Conservation (phyloP, 1,140 invertebrate species). For the Brachionus asplanchnoidis region DNA sequence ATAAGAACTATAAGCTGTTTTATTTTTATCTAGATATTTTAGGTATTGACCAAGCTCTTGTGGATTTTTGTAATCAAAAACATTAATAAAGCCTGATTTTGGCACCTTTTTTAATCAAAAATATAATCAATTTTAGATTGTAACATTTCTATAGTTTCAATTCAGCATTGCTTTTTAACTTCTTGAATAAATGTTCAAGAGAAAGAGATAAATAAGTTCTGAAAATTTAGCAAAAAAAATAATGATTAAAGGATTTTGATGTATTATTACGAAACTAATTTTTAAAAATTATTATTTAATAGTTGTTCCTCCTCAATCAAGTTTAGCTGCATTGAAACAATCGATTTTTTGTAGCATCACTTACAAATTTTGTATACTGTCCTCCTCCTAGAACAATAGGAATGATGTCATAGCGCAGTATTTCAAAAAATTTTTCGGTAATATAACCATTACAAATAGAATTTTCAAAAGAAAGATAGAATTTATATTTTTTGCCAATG, state of each 20-base stretch:
- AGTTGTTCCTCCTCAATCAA: too few species aligned
- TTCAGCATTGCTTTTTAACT: too few species aligned
- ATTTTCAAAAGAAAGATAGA: conserved; percentile 28
- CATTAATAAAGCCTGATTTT: conserved; percentile 38
- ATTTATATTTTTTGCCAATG: neutral
- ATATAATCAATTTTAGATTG: neutral
- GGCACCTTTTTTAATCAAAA: conserved; percentile 19
- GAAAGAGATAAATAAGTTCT: too few species aligned
- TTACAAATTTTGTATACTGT: neutral
- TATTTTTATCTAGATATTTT: conserved; percentile 37
- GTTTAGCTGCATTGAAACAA: too few species aligned
- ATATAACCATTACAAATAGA: neutral
- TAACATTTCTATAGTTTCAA: too few species aligned
- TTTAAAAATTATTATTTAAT: neutral
- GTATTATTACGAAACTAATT: too few species aligned
- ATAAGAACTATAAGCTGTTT: too few species aligned
- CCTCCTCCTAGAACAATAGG: conserved; percentile 7
- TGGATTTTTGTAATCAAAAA: conserved; percentile 34
- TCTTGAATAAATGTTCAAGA: too few species aligned
- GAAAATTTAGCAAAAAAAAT: too few species aligned
- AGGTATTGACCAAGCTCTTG: conserved; percentile 43
- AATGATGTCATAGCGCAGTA: conserved; percentile 26
- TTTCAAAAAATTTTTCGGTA: conserved; percentile 41
- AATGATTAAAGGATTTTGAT: too few species aligned
- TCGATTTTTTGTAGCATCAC: neutral